Evolutionary conservation across 1,140 invertebrate species (phyloP), one percentile per base, ranked within the genome.

Genomic region (Pseudomyrmex concolor): DNA sequence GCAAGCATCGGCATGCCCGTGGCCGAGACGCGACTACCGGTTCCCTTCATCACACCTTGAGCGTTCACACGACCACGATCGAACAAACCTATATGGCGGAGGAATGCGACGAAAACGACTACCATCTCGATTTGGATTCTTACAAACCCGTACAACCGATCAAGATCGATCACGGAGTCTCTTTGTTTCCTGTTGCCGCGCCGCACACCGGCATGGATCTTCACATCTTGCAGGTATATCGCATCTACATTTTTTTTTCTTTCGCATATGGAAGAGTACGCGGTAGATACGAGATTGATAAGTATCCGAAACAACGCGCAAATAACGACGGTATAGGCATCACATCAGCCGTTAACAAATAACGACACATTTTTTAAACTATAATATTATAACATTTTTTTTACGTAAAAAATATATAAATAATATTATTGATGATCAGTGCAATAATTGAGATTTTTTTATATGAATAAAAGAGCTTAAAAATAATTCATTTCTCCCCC

Each of bases 71-170:
- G 57, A 95, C 95, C 68, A 93, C 94, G 80, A 94, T 95, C 71
- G 95, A 95, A 90, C 91, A 94, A 76, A 93, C 94, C 19, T 95
- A 95, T 86, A 94, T 95, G 89, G 83, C 92, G 57, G 95, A 95
- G 67, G 95, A 95, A 89, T 94, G 94, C 78, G 95, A 95, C 89
- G 94, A 95, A 81, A 93, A 93, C 83, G 95, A 96, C 84, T 97
- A 97, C 91, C 96, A 96, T 90, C 94, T 96, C 77, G 97, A 97
- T 91, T 94, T 96, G 78, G 97, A 97, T 74, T 95, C 96, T 2
- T 99, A 98, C 93, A 96, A 96, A 89, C 98, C 98, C 13, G 97
- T 99, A 34, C 97, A 98, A 91, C 96, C 97, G 0, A 91, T 98
- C 54, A 95, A 95, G n/a, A 96, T 97, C 90, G 98, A 98, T 89